A percentile compares a stretch with the other conserved stretches of the same genome.
Conservation (phyloP, 2,797 vertebrate species). For the Pangasius djambal region DNA sequence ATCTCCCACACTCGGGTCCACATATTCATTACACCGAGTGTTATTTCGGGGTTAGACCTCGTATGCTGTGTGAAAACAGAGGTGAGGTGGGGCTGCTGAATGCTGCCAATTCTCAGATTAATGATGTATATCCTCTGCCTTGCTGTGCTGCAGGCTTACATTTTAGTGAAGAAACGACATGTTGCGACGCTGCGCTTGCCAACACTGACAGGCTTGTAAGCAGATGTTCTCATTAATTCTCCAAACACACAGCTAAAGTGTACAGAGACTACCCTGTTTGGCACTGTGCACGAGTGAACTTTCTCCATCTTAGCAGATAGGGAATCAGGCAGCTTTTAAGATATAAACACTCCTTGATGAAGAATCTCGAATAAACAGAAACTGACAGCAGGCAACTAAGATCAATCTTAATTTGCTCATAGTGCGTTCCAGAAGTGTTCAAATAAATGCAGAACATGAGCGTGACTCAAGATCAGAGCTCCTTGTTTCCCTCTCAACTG, state of each 20-base stretch:
- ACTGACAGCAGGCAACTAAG: conserved; percentile 3
- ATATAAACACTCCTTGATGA: conserved; percentile 18
- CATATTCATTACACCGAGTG: conserved; percentile 38
- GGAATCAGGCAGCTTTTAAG: conserved; percentile 1
- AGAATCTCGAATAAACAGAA: background rate
- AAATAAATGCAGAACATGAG: conserved; percentile 14
- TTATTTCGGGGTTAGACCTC: conserved; percentile 47
- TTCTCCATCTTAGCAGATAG: conserved; percentile 10
- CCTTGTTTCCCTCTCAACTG: background rate
- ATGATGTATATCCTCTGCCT: conserved; percentile 41
- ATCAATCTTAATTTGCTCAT: conserved; percentile 8
- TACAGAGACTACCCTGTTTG: background rate
- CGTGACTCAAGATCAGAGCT: conserved; percentile 18
- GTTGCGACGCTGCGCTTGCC: conserved; percentile 23
- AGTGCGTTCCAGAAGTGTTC: conserved; percentile 6
- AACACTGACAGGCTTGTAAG: conserved; percentile 28
- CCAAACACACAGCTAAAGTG: conserved; percentile 24
- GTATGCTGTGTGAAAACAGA: background rate
- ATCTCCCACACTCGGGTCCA: conserved; percentile 49
- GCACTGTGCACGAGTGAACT: conserved; percentile 2
- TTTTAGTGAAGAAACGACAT: conserved; percentile 36
- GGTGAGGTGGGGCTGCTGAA: background rate
- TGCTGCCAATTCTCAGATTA: conserved; percentile 27
- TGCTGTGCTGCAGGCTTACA: conserved; percentile 25
- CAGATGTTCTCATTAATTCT: conserved; percentile 56